Conservation (phyloP, 2,888 invertebrate species). For the Glaucopsyche alexis region DNA sequence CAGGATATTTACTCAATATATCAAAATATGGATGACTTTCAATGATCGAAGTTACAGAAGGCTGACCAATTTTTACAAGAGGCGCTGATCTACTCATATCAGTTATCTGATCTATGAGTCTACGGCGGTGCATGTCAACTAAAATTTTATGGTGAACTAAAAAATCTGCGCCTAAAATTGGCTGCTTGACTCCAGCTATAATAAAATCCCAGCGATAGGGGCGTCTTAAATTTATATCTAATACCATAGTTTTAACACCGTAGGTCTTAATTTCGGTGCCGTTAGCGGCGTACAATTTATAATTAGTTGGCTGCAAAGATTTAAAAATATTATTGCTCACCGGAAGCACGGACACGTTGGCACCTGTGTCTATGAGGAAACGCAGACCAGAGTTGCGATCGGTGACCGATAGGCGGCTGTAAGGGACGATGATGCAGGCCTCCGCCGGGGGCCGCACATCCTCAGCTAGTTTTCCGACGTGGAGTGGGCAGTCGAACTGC, state of each 20-base stretch:
- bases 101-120: conserved; percentile 38
- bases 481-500: background rate
- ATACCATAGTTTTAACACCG: conserved; percentile 35
- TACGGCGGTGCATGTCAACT: conserved; percentile 38
- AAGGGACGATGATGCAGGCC: no score
- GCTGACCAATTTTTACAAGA: conserved; percentile 28
- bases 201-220: conserved; percentile 42
- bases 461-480: no score
- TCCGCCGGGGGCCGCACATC: no score
- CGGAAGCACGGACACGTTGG: no score
- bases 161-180: conserved; percentile 45
- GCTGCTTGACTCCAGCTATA: conserved; percentile 36
- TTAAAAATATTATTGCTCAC: no score
- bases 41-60: conserved; percentile 4
- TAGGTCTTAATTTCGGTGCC: conserved; percentile 31
- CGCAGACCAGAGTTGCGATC: no score
- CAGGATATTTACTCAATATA: conserved; percentile 35
- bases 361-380: no score
- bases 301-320: conserved; percentile 9
- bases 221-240: conserved; percentile 41
- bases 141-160: conserved; percentile 38
- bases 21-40: conserved; percentile 33
- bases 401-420: conserved; percentile 31
- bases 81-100: conserved; percentile 32
- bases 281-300: conserved; percentile 40